phyloP scores from a whole-genome alignment of 2,113 vertebrate genomes.

The Sapayoa aenigma region DNA sequence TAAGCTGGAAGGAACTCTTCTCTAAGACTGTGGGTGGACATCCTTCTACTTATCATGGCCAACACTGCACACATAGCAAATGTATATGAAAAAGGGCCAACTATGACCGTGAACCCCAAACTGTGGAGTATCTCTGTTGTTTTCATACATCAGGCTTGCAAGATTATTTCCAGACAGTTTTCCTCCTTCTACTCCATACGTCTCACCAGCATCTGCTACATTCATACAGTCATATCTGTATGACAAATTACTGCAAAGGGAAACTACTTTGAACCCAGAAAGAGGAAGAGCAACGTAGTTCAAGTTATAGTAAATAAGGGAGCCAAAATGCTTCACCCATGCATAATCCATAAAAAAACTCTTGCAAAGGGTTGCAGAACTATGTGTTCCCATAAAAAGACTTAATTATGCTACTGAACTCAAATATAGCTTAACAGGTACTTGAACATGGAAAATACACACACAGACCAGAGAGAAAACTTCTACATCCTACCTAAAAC shows the following conservation, averaged over 20 bases:
- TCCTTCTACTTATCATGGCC: background rate
- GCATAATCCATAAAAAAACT: background rate
- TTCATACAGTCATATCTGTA: background rate
- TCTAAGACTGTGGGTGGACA: background rate
- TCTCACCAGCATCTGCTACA: background rate
- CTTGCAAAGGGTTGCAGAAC: background rate
- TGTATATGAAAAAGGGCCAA: background rate
- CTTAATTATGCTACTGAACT: background rate
- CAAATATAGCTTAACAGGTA: background rate
- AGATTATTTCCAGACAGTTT: background rate
- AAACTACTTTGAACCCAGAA: background rate
- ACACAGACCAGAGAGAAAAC: background rate
- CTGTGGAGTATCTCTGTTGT: background rate
- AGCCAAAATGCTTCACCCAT: background rate
- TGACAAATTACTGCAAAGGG: background rate
- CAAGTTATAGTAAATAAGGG: background rate
- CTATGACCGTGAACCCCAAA: background rate
- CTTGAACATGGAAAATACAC: background rate
- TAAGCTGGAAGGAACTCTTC: background rate
- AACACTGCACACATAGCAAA: fast-evolving
- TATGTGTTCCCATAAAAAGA: background rate
- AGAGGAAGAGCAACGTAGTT: background rate
- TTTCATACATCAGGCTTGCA: background rate
- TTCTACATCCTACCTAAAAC: background rate
- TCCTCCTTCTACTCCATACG: background rate